Evolutionary conservation across 1,140 invertebrate genomes (phyloP).

Genomic region (Thrips palmi): DNA sequence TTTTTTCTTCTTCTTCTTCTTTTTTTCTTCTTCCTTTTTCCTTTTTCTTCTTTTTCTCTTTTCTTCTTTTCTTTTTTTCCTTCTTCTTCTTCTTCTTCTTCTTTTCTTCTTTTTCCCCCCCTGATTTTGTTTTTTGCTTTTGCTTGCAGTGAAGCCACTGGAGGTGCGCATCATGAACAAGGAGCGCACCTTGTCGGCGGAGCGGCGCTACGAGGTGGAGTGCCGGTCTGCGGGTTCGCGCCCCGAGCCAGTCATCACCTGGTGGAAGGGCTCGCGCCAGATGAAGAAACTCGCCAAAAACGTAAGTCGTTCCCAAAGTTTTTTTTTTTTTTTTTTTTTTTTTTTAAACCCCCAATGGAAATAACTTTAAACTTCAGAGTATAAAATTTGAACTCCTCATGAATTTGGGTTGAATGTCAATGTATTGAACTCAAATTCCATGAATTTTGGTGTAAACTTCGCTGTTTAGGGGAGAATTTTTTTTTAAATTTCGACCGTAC

Average conservation of each 20-base stretch:
- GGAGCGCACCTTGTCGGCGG: constrained; percentile 55
- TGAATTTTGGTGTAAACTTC: too few relatives aligned
- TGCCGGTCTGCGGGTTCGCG: constrained; percentile 64
- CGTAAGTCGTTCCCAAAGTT: too few relatives aligned
- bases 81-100: background rate
- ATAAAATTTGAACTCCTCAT: background rate
- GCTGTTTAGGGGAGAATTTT: too few relatives aligned
- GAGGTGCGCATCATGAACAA: constrained; percentile 60
- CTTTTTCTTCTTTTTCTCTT: too few relatives aligned
- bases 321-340: too few relatives aligned
- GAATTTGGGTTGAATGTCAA: constrained; percentile 1
- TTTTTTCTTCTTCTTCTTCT: too few relatives aligned
- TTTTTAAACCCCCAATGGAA: too few relatives aligned
- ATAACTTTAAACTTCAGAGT: background rate
- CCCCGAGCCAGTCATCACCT: constrained; percentile 62
- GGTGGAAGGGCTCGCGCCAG: constrained; percentile 65
- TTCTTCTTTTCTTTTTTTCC: constrained; percentile 1
- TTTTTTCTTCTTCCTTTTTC: too few relatives aligned
- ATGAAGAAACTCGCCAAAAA: constrained; percentile 57
- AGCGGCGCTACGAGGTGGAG: constrained; percentile 62
- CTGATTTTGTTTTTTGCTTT: constrained; percentile 13
- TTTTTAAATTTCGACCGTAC: too few relatives aligned
- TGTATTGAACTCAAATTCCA: too few relatives aligned
- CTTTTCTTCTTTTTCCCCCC: background rate
- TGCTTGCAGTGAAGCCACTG: constrained; percentile 58